These are phyloP conservation scores for Epirrhoe alternata DNA, from an alignment of 2,888 invertebrate genomes.

Conservation along the genomic window DNA sequence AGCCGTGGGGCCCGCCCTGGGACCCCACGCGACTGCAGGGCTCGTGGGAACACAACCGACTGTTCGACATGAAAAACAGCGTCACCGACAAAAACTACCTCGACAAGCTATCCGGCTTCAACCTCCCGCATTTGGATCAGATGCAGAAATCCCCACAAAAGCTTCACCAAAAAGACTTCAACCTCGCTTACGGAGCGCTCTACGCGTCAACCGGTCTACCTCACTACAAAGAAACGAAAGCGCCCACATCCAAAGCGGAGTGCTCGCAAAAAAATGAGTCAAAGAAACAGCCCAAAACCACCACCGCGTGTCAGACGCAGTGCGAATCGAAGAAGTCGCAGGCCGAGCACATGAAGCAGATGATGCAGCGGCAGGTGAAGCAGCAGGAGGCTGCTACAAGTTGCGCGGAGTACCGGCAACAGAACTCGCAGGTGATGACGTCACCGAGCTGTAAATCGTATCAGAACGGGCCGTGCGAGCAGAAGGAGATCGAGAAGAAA, in stretches of 20 bases:
- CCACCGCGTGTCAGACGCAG: slow-evolving; percentile 78
- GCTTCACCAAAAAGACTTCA: slow-evolving; percentile 82
- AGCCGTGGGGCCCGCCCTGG: slow-evolving; percentile 85
- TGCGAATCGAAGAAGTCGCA: slow-evolving; percentile 74
- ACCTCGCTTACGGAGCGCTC: slow-evolving; percentile 76
- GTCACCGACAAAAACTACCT: slow-evolving; percentile 84
- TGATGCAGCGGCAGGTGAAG: slow-evolving; percentile 75
- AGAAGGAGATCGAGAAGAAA: slow-evolving; percentile 79
- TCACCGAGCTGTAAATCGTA: slow-evolving; percentile 73
- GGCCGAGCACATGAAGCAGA: slow-evolving; percentile 73
- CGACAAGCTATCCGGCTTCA: slow-evolving; percentile 86
- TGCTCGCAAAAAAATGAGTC: slow-evolving; percentile 76
- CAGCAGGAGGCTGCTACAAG: slow-evolving; percentile 70
- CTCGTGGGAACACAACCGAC: slow-evolving; percentile 83
- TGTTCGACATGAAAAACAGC: slow-evolving; percentile 78
- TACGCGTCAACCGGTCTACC: slow-evolving; percentile 73
- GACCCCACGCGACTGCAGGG: slow-evolving; percentile 79
- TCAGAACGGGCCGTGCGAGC: slow-evolving; percentile 74
- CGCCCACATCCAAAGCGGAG: slow-evolving; percentile 70
- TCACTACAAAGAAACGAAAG: slow-evolving; percentile 77
- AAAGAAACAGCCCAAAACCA: slow-evolving; percentile 76
- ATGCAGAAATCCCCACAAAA: slow-evolving; percentile 86
- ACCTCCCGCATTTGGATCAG: slow-evolving; percentile 85
- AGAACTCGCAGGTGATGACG: slow-evolving; percentile 69
- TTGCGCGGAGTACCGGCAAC: slow-evolving; percentile 74